These are phyloP conservation scores for Ceramica pisi DNA, from an alignment of 2,888 invertebrate species.

Conservation along the genomic window DNA sequence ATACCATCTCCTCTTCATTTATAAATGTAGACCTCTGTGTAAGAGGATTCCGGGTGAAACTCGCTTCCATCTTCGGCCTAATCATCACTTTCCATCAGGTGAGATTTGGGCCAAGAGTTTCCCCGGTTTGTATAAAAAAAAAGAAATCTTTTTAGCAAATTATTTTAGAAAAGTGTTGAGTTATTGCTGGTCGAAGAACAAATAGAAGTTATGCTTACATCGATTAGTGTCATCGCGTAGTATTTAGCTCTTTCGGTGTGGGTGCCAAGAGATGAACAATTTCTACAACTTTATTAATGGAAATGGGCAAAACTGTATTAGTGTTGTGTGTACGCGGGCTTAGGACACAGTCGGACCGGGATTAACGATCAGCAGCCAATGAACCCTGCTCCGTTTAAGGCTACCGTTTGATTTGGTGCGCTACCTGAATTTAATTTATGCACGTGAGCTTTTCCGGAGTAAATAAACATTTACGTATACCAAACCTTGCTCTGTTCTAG, in stretches of 20 bases:
- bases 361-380: constrained; percentile 69
- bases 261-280: constrained; percentile 38
- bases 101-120: too few relatives aligned
- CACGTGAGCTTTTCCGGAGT: constrained; percentile 31
- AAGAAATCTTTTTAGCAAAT: neutral
- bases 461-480: constrained; percentile 39
- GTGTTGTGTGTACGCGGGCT: constrained; percentile 54
- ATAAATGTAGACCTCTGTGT: too few relatives aligned
- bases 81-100: too few relatives aligned
- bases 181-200: constrained; percentile 27
- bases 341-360: constrained; percentile 52
- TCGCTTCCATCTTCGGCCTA: too few relatives aligned
- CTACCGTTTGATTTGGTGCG: constrained; percentile 57
- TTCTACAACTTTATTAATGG: constrained; percentile 23
- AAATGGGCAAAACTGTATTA: constrained; percentile 21
- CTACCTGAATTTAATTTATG: constrained; percentile 57
- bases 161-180: constrained; percentile 3
- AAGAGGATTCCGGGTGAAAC: too few relatives aligned
- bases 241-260: constrained; percentile 32
- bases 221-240: constrained; percentile 46
- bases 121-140: too few relatives aligned
- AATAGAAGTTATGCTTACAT: constrained; percentile 39
- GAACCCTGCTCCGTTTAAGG: constrained; percentile 71
- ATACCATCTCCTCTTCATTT: constrained; percentile 3
- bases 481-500: neutral